Percentiles rank a stretch among this genome's conserved stretches.
phyloP scores from a whole-genome alignment of 1,140 invertebrate species.

The Papilio glaucus region DNA sequence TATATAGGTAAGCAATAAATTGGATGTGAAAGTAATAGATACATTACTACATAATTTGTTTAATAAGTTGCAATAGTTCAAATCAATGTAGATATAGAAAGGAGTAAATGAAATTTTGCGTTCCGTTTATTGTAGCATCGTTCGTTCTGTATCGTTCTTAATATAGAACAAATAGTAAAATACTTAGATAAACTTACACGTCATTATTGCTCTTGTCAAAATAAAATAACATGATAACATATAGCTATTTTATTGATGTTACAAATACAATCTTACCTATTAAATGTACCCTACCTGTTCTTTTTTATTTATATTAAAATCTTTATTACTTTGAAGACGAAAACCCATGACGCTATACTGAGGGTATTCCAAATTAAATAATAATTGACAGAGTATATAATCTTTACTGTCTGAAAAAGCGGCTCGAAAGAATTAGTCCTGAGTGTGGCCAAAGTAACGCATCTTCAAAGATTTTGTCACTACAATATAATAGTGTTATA shows the following conservation, averaged over 20 bases:
- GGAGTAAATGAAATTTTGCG: background rate
- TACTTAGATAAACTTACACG: background rate
- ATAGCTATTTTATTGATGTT: background rate
- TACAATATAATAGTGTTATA: no score
- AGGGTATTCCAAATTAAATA: no score
- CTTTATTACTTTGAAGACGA: background rate
- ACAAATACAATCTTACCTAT: background rate
- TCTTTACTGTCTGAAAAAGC: no score
- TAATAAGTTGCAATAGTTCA: conserved; percentile 21
- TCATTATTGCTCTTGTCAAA: background rate
- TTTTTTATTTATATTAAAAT: no score
- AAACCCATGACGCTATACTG: no score
- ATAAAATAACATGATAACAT: conserved; percentile 1
- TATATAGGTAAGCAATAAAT: conserved; percentile 46
- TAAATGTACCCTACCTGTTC: background rate
- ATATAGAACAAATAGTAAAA: background rate
- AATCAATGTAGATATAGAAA: conserved; percentile 7
- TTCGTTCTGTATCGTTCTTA: background rate
- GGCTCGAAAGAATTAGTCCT: no score
- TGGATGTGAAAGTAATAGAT: conserved; percentile 49
- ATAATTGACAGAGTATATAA: no score
- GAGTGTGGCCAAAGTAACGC: no score
- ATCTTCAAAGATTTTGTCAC: no score
- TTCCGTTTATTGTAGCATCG: background rate
- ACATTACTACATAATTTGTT: conserved; percentile 49